Base-by-base conservation (phyloP, 2,888 invertebrate species). In the Xanthia togata region DNA sequence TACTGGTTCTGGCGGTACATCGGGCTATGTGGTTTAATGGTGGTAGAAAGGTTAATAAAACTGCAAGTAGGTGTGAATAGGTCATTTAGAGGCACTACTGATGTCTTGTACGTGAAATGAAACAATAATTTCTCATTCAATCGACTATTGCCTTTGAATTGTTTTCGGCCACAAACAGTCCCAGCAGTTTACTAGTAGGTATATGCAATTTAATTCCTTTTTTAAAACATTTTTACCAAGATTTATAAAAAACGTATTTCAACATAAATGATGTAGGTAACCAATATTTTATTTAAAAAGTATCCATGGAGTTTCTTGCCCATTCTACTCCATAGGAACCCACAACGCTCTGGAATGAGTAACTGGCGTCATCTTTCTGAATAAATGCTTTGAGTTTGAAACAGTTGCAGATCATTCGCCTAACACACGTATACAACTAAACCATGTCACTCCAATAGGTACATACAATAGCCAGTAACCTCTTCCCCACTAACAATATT, bases 401-500 rank as follows among this genome's bases (percentile, higher is more conserved):
- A n/a, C 31, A 67, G 9, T 67, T 0, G 17, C 3, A 35, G 31
- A 5, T 11, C 9, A 31, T 31, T 67, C 9, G 12, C 31, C 23
- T 14, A 23, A 23, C 31, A 26, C 41, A 20, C 23, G 4, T 2
- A 2, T 14, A 5, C 9, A 31, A 41, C 17, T 2, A 76, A 11
- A 64, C n/a, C 55, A 20, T 17, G 14, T 4, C 14, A 47, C 4
- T 57, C 2, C n/a, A 23, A 4, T 35, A n/a, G n/a, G n/a, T n/a
- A 50, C 14, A 35, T 31, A 8, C 23, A n/a, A 9, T 8, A 44
- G 0, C 20, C 26, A 8, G 35, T 6, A 53, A 63, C 75, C 50
- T 68, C 38, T 62, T 50, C 59, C 67, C 76, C 47, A 23, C 65
- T 23, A 4, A 73, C 72, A 76, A 73, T 76, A 86, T 76, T 79